Evolutionary conservation across 2,888 invertebrate species (phyloP).

Genomic region (Herminia tarsipennalis): DNA sequence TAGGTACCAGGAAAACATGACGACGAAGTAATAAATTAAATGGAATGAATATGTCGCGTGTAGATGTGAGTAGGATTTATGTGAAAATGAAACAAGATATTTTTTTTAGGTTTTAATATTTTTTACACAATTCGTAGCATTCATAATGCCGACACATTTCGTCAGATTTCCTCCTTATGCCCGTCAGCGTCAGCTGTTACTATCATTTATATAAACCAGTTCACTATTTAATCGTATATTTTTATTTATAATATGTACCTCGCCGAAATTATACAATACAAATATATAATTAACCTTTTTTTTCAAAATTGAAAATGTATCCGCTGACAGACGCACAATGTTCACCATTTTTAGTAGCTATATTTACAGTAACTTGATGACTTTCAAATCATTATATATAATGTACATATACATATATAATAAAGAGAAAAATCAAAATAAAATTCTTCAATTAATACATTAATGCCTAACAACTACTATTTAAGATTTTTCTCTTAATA

Average conservation of each 20-base stretch:
- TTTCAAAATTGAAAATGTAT: slow-evolving; percentile 52
- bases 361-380: slow-evolving; percentile 83
- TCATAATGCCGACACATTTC: slow-evolving; percentile 84
- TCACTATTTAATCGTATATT: slow-evolving; percentile 58
- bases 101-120: slow-evolving; percentile 86
- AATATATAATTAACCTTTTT: slow-evolving; percentile 75
- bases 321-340: slow-evolving; percentile 72
- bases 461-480: slow-evolving; percentile 83
- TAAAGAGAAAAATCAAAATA: slow-evolving; percentile 85
- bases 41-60: too few relatives aligned
- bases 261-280: slow-evolving; percentile 77
- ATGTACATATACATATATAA: slow-evolving; percentile 80
- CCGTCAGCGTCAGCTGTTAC: slow-evolving; percentile 66
- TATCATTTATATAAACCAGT: slow-evolving; percentile 64
- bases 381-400: slow-evolving; percentile 79
- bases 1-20: not conserved
- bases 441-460: slow-evolving; percentile 84
- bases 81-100: slow-evolving; percentile 69
- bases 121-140: slow-evolving; percentile 87
- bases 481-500: slow-evolving; percentile 84
- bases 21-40: not conserved
- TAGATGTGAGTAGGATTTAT: slow-evolving; percentile 14
- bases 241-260: slow-evolving; percentile 64
- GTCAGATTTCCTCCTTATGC: slow-evolving; percentile 58
- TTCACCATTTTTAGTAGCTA: slow-evolving; percentile 71